Evolutionary conservation across 2,888 invertebrate species (phyloP).

Genomic region (Gnatocerus cornutus): DNA sequence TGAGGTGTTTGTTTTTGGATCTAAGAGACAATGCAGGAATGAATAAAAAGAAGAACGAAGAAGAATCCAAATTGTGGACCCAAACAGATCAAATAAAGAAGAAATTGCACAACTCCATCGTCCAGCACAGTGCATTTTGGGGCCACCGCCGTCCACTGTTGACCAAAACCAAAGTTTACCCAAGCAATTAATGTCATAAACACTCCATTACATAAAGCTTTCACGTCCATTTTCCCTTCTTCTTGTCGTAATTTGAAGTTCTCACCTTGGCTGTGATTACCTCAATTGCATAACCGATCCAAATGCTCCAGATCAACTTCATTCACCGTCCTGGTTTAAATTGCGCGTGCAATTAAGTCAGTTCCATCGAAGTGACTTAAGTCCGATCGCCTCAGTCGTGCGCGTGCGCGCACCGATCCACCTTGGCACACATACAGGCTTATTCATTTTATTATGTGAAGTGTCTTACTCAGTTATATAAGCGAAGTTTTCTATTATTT

Average conservation of each 20-base stretch:
- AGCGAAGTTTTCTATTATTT: slow-evolving; percentile 70
- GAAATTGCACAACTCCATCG: no score
- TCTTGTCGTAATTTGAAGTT: slow-evolving; percentile 17
- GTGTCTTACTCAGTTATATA: slow-evolving; percentile 69
- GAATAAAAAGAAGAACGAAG: no score
- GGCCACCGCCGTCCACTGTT: slow-evolving; percentile 15
- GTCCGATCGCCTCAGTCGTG: slow-evolving; percentile 8
- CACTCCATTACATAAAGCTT: slow-evolving; percentile 17
- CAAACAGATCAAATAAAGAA: no score
- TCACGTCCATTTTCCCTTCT: slow-evolving; percentile 22
- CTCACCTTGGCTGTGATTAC: slow-evolving; percentile 42
- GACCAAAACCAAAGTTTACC: slow-evolving; percentile 9
- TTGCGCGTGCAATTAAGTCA: slow-evolving; percentile 26
- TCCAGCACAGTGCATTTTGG: no score
- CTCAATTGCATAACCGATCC: slow-evolving; percentile 30
- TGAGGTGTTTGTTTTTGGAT: no score
- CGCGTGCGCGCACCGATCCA: slow-evolving; percentile 65
- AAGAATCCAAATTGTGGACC: no score
- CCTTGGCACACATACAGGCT: slow-evolving; percentile 70
- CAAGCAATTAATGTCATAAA: slow-evolving; percentile 2
- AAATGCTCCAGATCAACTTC: slow-evolving; percentile 31
- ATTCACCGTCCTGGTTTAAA: slow-evolving; percentile 37
- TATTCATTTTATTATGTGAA: slow-evolving; percentile 68
- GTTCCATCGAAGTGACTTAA: slow-evolving; percentile 25
- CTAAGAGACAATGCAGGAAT: no score